phyloP scores from a whole-genome alignment of 2,113 vertebrate species.

The Phocoena phocoena region DNA sequence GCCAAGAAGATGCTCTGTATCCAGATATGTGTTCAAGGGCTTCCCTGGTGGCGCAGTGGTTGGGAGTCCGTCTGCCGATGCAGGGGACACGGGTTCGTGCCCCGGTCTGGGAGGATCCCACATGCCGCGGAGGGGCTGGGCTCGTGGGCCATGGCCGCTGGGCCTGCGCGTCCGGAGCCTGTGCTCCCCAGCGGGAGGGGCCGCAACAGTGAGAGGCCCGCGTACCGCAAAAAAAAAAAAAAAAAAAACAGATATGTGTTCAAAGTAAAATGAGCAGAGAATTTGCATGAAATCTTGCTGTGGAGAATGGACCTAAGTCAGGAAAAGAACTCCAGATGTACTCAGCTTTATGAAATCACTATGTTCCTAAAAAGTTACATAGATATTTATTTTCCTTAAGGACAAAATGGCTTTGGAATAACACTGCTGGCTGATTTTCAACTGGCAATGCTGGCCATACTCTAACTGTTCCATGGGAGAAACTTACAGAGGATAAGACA shows the following conservation, averaged over 20 bases:
- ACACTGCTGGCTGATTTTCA: conserved; percentile 14
- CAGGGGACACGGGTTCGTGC: too few relatives aligned
- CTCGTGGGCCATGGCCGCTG: too few relatives aligned
- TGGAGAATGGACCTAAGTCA: neutral
- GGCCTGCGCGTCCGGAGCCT: too few relatives aligned
- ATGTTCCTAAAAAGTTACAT: conserved; percentile 4
- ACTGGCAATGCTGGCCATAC: neutral
- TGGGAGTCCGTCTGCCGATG: too few relatives aligned
- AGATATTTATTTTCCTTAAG: conserved; percentile 20
- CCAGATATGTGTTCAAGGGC: neutral
- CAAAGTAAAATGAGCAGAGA: conserved; percentile 1
- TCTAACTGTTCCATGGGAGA: neutral
- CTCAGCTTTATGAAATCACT: conserved; percentile 37
- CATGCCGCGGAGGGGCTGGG: too few relatives aligned
- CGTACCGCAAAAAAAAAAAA: too few relatives aligned
- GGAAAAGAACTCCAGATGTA: neutral
- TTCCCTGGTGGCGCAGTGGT: too few relatives aligned
- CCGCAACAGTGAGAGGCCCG: too few relatives aligned
- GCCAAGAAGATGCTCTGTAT: neutral
- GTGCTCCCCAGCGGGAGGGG: too few relatives aligned
- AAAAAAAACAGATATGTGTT: neutral
- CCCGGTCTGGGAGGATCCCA: too few relatives aligned
- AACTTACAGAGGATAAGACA: neutral
- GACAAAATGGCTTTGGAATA: conserved; percentile 4
- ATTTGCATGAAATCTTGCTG: conserved; percentile 22